These are phyloP conservation scores for Penaeus japonicus DNA, from an alignment of 1,140 invertebrate species.

Conservation along the genomic window DNA sequence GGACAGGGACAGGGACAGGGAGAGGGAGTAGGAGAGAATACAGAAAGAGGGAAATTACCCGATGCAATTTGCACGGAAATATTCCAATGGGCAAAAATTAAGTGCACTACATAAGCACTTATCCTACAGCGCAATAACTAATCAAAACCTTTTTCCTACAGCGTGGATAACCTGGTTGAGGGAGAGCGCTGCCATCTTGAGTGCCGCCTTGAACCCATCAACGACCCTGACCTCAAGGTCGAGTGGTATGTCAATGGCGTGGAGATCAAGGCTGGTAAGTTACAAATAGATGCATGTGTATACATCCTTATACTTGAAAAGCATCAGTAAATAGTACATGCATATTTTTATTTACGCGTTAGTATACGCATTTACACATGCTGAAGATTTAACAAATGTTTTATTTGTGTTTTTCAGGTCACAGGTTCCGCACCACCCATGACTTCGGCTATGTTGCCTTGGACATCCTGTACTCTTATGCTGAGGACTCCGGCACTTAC, in stretches of 20 bases:
- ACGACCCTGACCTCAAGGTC: conserved; percentile 92
- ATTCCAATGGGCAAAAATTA: no score
- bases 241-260: conserved; percentile 94
- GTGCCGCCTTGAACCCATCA: conserved; percentile 93
- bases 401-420: conserved; percentile 60
- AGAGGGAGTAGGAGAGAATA: no score
- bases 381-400: neutral
- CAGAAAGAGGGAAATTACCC: no score
- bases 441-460: conserved; percentile 96
- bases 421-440: conserved; percentile 80
- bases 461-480: conserved; percentile 91
- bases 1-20: no score
- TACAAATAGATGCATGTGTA: neutral
- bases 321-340: no score
- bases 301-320: no score
- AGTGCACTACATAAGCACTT: no score
- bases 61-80: no score
- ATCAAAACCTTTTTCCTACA: conserved; percentile 59
- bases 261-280: conserved; percentile 74
- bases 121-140: neutral
- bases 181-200: conserved; percentile 93
- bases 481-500: conserved; percentile 93
- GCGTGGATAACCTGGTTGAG: conserved; percentile 86
- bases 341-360: no score
- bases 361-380: no score